Evolutionary conservation across 2,888 invertebrate species (phyloP), one percentile per base, ranked within the genome.

Genomic region (Melipona bicolor): DNA sequence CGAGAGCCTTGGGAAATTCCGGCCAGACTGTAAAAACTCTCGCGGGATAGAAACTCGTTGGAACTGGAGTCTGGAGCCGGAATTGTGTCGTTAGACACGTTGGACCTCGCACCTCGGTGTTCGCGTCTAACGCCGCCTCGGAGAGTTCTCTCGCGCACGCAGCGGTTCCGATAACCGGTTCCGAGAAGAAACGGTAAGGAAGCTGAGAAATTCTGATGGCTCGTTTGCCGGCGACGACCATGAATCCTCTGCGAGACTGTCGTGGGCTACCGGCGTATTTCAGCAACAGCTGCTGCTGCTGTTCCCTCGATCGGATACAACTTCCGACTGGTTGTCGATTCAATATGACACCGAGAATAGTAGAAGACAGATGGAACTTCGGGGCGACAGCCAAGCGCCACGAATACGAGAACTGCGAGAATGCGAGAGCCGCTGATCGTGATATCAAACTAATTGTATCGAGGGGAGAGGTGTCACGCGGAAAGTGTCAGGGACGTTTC

Each of bases 291-390:
- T 83, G 73, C 61, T 21, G 69, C 50, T 17, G 50, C 3, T 59
- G 64, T 59, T 54, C 43, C 21, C 65, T 52, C 43, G 62, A 52
- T 70, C 78, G 78, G 65, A 32, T 32, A 59, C 72, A 62, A 73
- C 73, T 73, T 54, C 69, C 75, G 59, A 52, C 74, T 32, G 67
- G 71, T 71, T 72, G 84, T 81, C 77, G 74, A 82, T 81, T 78
- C 82, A 49, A 81, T 71, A 49, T 59, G 74, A 81, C 81, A 75
- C 56, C 78, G 27, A 75, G 9, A 27, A 27, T 27, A 27, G 27
- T 43, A 75, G 62, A 77, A 70, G 82, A 74, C 82, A 32, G 76
- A 77, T 65, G 71, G 61, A 52, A 62, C 19, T 17, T 15, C 1
- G 27, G 1, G 21, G 36, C 62, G 19, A 27, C 27, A 32, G 27